Conservation (phyloP, 92 coral and sea anemone species). For the Chrysogorgia sp. region DNA sequence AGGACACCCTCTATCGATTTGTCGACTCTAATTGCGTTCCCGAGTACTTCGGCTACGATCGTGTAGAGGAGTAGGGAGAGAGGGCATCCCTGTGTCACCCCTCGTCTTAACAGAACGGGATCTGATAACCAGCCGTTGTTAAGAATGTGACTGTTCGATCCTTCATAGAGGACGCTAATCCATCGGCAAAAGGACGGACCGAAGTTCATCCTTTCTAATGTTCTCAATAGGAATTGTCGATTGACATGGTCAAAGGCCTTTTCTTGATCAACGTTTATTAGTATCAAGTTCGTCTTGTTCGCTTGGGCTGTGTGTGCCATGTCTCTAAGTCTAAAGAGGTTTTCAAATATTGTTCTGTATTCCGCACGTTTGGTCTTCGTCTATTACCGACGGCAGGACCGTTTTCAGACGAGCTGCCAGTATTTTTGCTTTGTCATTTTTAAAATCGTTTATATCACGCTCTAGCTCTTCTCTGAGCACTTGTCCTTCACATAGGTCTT, state of each 20-base stretch:
- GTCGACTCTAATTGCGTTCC: slow-evolving; percentile 23
- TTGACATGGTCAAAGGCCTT: slow-evolving; percentile 14
- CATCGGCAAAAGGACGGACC: slow-evolving; percentile 47
- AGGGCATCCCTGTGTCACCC: slow-evolving; percentile 55
- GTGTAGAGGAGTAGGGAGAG: slow-evolving; percentile 48
- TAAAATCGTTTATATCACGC: no score
- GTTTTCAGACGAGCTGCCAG: slow-evolving; percentile 2
- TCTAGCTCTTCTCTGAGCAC: no score
- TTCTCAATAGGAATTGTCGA: slow-evolving; percentile 21
- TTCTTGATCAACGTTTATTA: background rate
- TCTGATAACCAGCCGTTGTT: slow-evolving; percentile 44
- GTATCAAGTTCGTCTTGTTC: background rate
- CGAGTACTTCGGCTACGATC: slow-evolving; percentile 35
- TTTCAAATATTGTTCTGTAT: slow-evolving; percentile 17
- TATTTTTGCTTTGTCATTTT: background rate
- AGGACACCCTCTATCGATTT: slow-evolving; percentile 39
- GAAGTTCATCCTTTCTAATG: slow-evolving; percentile 23
- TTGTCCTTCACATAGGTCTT: no score
- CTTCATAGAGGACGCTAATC: slow-evolving; percentile 27
- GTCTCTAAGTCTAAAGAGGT: slow-evolving; percentile 18
- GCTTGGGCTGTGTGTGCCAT: background rate
- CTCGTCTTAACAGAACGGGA: background rate
- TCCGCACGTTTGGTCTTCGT: slow-evolving; percentile 39
- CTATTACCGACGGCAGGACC: slow-evolving; percentile 12
- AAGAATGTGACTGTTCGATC: slow-evolving; percentile 1